Conservation (phyloP, 2,113 vertebrate genomes). For the Manacus vitellinus region DNA sequence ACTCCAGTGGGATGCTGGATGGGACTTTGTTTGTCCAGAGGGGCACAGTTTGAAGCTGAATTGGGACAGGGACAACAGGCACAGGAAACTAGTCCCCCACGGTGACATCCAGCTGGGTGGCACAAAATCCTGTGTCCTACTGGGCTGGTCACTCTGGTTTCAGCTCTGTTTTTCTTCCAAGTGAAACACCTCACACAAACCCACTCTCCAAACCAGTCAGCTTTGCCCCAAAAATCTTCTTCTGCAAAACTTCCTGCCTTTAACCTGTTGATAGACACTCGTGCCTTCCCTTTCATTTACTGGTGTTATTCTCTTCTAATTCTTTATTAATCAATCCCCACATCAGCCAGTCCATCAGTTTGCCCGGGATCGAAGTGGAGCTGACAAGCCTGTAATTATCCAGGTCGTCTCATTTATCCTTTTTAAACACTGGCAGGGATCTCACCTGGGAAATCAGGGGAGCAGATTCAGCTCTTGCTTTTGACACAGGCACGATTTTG, state of each 20-base stretch:
- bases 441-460: conserved; percentile 9
- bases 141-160: not conserved
- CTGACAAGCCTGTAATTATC: conserved; percentile 54
- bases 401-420: conserved; percentile 44
- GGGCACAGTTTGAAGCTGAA: not conserved
- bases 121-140: not conserved
- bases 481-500: not conserved
- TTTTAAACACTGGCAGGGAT: not conserved
- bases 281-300: not conserved
- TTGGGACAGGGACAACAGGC: not conserved
- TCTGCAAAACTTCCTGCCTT: not conserved
- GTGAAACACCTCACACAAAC: not conserved
- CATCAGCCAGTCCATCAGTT: conserved; percentile 18
- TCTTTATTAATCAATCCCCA: conserved; percentile 38
- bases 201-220: not conserved
- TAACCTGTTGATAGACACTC: not conserved
- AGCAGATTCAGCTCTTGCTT: not conserved
- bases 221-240: not conserved
- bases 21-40: not conserved
- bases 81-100: accelerated
- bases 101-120: not conserved
- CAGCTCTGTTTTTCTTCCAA: not conserved
- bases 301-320: conserved; percentile 32
- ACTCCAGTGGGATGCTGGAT: not conserved
- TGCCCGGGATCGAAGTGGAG: not conserved